Conservation (phyloP, 1,140 invertebrate genomes). For the Limonius californicus region DNA sequence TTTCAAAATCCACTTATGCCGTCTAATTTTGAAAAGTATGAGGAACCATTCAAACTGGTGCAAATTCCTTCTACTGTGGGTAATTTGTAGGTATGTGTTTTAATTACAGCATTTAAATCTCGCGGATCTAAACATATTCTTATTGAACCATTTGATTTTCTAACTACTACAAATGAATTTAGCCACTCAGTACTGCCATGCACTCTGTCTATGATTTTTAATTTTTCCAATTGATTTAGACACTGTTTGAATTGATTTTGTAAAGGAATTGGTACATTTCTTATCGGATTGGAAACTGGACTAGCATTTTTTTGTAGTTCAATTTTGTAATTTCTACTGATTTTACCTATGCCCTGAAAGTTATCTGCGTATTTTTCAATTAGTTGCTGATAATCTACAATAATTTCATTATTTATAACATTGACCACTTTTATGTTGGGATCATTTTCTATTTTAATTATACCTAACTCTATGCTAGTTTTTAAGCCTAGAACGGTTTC, state of each 20-base stretch:
- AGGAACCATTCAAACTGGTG: too few species aligned
- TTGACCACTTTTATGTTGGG: background rate
- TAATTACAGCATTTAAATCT: too few species aligned
- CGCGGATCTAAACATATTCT: background rate
- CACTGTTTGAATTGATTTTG: background rate
- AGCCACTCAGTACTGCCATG: conserved; percentile 47
- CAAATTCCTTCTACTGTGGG: too few species aligned
- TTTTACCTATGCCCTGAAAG: too few species aligned
- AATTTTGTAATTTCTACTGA: conserved; percentile 16
- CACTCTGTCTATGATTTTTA: conserved; percentile 38
- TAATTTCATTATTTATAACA: too few species aligned
- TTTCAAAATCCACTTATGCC: too few species aligned
- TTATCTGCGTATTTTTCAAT: too few species aligned
- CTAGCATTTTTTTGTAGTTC: background rate
- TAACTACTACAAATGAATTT: conserved; percentile 14
- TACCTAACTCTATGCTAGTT: background rate
- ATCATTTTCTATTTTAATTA: conserved; percentile 6
- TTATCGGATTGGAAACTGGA: background rate
- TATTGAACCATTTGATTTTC: conserved; percentile 1
- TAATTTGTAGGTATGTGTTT: too few species aligned
- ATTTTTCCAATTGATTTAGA: background rate
- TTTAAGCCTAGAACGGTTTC: conserved; percentile 7
- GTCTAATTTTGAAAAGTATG: too few species aligned
- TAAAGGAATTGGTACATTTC: background rate
- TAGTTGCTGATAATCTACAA: too few species aligned